Conservation (phyloP, 2,113 vertebrate genomes). For the Motacilla alba region DNA sequence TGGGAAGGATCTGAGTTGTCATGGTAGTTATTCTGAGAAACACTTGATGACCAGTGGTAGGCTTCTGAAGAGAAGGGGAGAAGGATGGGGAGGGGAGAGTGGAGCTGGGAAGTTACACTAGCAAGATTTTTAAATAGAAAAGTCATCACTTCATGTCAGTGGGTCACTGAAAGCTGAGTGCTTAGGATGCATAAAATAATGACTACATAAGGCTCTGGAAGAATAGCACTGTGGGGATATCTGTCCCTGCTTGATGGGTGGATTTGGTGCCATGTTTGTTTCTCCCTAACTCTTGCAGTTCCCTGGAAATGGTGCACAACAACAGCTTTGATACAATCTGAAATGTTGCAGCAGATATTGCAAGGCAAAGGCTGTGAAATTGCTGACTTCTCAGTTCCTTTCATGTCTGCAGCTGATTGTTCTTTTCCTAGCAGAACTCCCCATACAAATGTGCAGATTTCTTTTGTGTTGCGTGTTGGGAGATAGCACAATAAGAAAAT, state of each 20-base stretch:
- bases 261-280: neutral
- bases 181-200: neutral
- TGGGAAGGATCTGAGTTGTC: neutral
- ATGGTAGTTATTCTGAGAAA: neutral
- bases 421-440: neutral
- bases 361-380: conserved; percentile 25
- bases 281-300: neutral
- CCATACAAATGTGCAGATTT: neutral
- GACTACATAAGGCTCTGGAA: neutral
- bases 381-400: conserved; percentile 27
- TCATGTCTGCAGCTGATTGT: conserved; percentile 22
- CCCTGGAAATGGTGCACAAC: rapidly evolving
- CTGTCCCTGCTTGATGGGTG: neutral
- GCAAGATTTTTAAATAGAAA: neutral
- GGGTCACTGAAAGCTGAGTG: neutral
- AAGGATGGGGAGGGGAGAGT: neutral
- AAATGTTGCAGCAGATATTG: neutral
- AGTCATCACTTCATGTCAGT: neutral
- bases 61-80: neutral
- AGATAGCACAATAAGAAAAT: neutral
- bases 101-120: neutral
- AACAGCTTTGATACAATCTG: neutral
- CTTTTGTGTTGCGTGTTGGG: neutral
- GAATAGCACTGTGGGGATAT: neutral
- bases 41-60: neutral